These are phyloP conservation scores for Lypha dubia DNA, from an alignment of 2,888 invertebrate species.

Conservation along the genomic window DNA sequence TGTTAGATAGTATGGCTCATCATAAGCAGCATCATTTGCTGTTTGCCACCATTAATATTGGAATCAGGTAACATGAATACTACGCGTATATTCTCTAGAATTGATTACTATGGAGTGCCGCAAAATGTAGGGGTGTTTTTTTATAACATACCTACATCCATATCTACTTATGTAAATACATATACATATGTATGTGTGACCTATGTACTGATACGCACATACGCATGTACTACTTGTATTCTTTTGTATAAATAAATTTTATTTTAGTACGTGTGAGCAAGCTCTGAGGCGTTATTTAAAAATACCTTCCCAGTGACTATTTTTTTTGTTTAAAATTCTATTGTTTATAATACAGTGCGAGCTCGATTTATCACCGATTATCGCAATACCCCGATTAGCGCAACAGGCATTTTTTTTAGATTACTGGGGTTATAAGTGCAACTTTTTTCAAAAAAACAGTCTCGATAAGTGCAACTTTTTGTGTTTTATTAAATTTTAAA, in stretches of 20 bases:
- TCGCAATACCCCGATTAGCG: no score
- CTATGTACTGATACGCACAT: not conserved
- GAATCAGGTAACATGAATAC: slow-evolving; percentile 33
- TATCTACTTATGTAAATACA: not conserved
- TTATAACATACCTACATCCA: not conserved
- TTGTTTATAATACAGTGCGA: no score
- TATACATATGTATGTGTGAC: not conserved
- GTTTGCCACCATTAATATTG: slow-evolving; percentile 17
- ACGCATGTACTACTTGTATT: not conserved
- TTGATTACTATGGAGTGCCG: slow-evolving; percentile 10
- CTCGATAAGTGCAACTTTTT: no score
- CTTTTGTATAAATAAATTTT: not conserved
- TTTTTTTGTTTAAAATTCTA: slow-evolving; percentile 43
- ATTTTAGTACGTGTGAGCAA: slow-evolving; percentile 17
- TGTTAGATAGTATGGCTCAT: slow-evolving; percentile 13
- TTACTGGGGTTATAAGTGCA: no score
- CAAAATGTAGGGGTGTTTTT: slow-evolving; percentile 53
- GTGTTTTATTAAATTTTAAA: no score
- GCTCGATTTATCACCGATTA: no score
- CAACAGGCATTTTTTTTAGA: no score
- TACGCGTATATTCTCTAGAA: not conserved
- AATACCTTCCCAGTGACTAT: slow-evolving; percentile 41
- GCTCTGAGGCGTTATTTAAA: not conserved
- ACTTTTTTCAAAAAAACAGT: no score
- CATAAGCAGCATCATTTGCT: slow-evolving; percentile 28